These are phyloP conservation scores for Tetragonisca angustula DNA, from an alignment of 2,888 invertebrate genomes.

Conservation along the genomic window DNA sequence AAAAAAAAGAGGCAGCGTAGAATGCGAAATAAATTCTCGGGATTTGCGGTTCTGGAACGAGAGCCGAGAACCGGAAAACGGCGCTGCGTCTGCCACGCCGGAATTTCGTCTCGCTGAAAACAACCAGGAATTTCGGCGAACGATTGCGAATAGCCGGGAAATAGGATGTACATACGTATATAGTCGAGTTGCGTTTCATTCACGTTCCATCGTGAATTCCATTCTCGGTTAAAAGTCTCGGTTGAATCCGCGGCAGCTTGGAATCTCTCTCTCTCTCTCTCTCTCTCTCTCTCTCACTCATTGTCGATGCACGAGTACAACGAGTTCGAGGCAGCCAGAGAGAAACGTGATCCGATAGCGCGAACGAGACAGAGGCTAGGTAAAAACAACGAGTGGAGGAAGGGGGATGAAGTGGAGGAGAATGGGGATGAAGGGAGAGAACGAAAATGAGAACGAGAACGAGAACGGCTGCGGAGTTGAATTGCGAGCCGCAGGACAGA, in stretches of 20 bases:
- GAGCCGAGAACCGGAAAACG: neutral
- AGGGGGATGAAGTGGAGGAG: neutral
- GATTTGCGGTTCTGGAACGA: conserved; percentile 33
- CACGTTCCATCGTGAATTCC: conserved; percentile 65
- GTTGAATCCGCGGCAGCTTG: conserved; percentile 38
- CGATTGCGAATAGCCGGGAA: conserved; percentile 58
- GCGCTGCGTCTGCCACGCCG: conserved; percentile 29
- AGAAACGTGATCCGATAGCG: neutral
- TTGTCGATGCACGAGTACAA: neutral
- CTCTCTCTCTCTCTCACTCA: too few relatives aligned
- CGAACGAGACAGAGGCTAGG: neutral
- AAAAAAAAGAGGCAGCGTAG: neutral
- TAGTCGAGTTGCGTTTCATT: conserved; percentile 61
- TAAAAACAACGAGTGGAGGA: neutral
- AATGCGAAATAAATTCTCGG: conserved; percentile 30
- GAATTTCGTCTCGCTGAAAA: conserved; percentile 64
- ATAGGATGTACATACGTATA: conserved; percentile 42
- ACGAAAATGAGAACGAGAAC: neutral
- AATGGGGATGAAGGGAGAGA: neutral
- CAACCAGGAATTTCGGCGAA: conserved; percentile 67
- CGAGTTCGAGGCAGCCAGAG: neutral
- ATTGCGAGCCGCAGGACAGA: conserved; percentile 28
- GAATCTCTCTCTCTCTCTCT: conserved; percentile 43
- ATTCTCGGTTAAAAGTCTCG: conserved; percentile 59
- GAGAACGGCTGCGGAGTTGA: conserved; percentile 27